Evolutionary conservation across 2,888 invertebrate genomes (phyloP).

Genomic region (Theodoxus fluviatilis): DNA sequence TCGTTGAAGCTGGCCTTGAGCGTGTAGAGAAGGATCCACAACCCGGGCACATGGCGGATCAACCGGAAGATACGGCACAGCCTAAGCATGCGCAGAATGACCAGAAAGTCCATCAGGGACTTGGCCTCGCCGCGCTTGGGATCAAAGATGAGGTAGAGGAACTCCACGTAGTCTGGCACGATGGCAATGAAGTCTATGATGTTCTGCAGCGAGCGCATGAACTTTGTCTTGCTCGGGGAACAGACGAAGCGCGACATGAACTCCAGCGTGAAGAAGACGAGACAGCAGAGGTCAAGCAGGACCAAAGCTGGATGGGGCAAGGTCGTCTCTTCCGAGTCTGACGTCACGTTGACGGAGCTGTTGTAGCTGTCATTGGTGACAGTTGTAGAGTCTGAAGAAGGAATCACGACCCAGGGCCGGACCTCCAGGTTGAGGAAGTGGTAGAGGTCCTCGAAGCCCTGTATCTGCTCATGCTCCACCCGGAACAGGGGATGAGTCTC

Average conservation of each 20-base stretch:
- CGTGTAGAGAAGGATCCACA: constrained; percentile 61
- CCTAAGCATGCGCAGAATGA: constrained; percentile 56
- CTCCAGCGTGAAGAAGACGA: constrained; percentile 58
- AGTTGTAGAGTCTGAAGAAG: neutral
- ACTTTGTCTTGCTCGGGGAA: constrained; percentile 54
- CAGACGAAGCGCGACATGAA: constrained; percentile 55
- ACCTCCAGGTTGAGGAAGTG: constrained; percentile 35
- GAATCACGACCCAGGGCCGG: constrained; percentile 23
- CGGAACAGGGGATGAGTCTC: constrained; percentile 56
- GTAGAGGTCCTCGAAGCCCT: constrained; percentile 32
- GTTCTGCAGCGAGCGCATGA: constrained; percentile 55
- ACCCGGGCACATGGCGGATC: constrained; percentile 58
- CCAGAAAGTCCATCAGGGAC: constrained; percentile 56
- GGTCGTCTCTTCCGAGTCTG: constrained; percentile 8
- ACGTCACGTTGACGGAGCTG: neutral
- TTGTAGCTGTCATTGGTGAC: constrained; percentile 3
- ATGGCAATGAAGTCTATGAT: constrained; percentile 60
- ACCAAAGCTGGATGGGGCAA: constrained; percentile 54
- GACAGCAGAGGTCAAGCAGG: constrained; percentile 55
- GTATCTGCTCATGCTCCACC: constrained; percentile 34
- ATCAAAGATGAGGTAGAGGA: constrained; percentile 46
- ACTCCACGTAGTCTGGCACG: constrained; percentile 58
- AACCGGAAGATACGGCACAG: constrained; percentile 59
- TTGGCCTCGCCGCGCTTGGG: constrained; percentile 42
- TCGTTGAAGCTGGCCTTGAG: constrained; percentile 62